Percentiles rank a stretch among this genome's conserved stretches.
Evolutionary conservation across 2,888 invertebrate genomes (phyloP).

Genomic region (Standfussiana lucernea): DNA sequence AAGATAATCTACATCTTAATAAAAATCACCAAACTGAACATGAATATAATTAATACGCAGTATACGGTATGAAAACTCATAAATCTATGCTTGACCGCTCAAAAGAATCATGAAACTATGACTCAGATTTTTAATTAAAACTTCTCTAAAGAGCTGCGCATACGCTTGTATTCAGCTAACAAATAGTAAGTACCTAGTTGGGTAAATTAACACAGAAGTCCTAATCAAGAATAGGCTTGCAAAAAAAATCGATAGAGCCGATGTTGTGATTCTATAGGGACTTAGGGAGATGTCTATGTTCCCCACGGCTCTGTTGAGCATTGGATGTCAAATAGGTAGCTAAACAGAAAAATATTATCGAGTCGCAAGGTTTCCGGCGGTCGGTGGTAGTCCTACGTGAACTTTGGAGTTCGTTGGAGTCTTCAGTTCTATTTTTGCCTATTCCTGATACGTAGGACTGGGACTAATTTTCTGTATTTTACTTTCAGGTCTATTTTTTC

Average conservation of each 20-base stretch:
- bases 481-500: too few species aligned
- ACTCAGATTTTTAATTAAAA: constrained; percentile 14
- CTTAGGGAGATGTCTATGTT: background rate
- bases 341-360: background rate
- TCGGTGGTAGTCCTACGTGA: too few species aligned
- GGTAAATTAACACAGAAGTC: background rate
- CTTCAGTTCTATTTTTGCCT: background rate
- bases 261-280: too few species aligned
- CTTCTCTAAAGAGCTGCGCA: constrained; percentile 2
- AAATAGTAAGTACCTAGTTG: background rate
- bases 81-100: constrained; percentile 39
- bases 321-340: background rate
- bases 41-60: constrained; percentile 11
- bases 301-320: background rate
- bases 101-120: constrained; percentile 22
- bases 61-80: constrained; percentile 10
- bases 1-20: background rate
- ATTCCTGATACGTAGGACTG: background rate
- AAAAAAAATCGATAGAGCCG: background rate
- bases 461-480: background rate
- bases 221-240: background rate
- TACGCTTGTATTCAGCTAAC: background rate
- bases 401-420: background rate
- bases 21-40: constrained; percentile 12
- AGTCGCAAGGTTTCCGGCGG: background rate